Evolutionary conservation across 1,140 invertebrate genomes (phyloP), one percentile per base, ranked within the genome.

Genomic region (Pinna nobilis): DNA sequence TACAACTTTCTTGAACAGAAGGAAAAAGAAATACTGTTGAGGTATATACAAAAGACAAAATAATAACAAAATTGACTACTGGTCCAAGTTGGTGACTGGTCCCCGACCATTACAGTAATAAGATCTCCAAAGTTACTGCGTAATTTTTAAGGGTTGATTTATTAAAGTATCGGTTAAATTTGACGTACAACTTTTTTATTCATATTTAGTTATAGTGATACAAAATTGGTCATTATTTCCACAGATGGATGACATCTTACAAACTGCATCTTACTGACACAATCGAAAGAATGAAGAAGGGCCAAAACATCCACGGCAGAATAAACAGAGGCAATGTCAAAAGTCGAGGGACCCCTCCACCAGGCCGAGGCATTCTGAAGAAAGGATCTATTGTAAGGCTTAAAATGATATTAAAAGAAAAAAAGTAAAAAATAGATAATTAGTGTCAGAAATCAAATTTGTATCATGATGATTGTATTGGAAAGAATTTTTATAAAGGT

Each of bases 181-280:
- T 9, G 9, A 44, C n/a, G 9, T 44, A 44, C 9, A 44, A 11
- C 39, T 44, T n/a, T 44, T 44, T n/a, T 44, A 44, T 11, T 44
- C n/a, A 11, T n/a, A 9, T 11, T 44, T n/a, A 44, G 9, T n/a
- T 44, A 11, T n/a, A 44, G 9, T 44, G 9, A 44, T 44, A n/a
- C 39, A 44, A 11, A 11, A 11, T n/a, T 3, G 9, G 44, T 41
- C 9, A 59, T 57, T 69, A 61, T 23, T 60, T 59, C 55, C 51
- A 7, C 61, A 88, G 86, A 66, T 88, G 86, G 87, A 85, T 87
- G 84, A 83, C 84, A 13, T 78, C 77, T 5, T 88, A 87, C 71
- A 87, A 86, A 70, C 74, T 86, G 23, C 87, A 87, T 60, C 70
- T 88, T 15, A 71, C 84, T 57, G 86, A 87, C 59, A 80, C 82